Conservation (phyloP, 1,140 invertebrate genomes). For the Prorops nasuta region DNA sequence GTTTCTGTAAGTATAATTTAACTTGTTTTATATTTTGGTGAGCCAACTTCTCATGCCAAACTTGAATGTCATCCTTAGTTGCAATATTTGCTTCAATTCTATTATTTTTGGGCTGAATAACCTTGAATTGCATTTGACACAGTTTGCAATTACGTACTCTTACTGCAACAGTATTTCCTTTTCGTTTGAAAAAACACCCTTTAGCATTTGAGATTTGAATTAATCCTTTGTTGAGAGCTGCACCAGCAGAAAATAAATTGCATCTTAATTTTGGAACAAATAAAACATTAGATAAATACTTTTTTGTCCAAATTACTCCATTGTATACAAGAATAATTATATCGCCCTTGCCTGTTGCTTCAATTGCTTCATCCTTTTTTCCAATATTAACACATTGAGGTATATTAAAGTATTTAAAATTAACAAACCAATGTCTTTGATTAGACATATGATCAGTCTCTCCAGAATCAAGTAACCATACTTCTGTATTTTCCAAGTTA, state of each 20-base stretch:
- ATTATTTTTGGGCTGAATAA: not conserved
- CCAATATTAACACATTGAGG: conserved; percentile 18
- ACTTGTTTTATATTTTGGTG: conserved; percentile 47
- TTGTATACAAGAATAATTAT: conserved; percentile 31
- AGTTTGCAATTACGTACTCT: conserved; percentile 15
- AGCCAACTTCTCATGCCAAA: conserved; percentile 46
- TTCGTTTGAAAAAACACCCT: conserved; percentile 2
- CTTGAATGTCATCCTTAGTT: conserved; percentile 17
- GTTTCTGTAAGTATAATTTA: conserved; percentile 31
- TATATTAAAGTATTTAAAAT: conserved; percentile 2
- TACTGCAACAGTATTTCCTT: conserved; percentile 12
- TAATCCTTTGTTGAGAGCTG: conserved; percentile 32
- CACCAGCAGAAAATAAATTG: conserved; percentile 48
- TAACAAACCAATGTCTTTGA: conserved; percentile 19
- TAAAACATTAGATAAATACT: conserved; percentile 40
- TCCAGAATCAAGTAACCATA: conserved; percentile 22
- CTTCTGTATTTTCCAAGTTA: not conserved
- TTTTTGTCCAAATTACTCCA: conserved; percentile 21
- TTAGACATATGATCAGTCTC: conserved; percentile 26
- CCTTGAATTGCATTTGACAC: conserved; percentile 19
- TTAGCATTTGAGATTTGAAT: not conserved
- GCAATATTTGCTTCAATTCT: not conserved
- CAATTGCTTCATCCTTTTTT: conserved; percentile 18
- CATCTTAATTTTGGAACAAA: conserved; percentile 46
- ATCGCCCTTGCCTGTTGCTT: conserved; percentile 27